Percentiles rank a stretch among this genome's conserved stretches.
These are phyloP conservation scores for Chaetodon trifascialis DNA, from an alignment of 2,113 vertebrate genomes.

Conservation along the genomic window DNA sequence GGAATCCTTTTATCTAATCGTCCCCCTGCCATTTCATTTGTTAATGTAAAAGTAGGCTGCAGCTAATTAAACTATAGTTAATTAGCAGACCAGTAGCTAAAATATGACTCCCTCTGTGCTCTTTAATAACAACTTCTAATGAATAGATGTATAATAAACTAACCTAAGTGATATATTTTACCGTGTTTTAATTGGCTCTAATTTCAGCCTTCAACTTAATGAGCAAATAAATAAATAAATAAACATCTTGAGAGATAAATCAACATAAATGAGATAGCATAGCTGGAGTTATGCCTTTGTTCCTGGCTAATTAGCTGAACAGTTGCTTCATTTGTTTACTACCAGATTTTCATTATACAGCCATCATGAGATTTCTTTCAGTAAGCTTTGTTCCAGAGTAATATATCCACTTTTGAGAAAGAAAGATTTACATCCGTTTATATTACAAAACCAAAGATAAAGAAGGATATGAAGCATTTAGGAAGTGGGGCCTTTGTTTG, in stretches of 20 bases:
- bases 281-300: slow-evolving; percentile 56
- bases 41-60: slow-evolving; percentile 23
- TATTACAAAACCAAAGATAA: not conserved
- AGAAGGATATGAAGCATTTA: not conserved
- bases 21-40: slow-evolving; percentile 14
- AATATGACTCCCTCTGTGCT: slow-evolving; percentile 40
- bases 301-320: slow-evolving; percentile 69
- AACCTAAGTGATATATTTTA: slow-evolving; percentile 41
- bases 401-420: not conserved
- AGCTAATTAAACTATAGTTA: slow-evolving; percentile 28
- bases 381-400: slow-evolving; percentile 47
- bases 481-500: slow-evolving; percentile 1
- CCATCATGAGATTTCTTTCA: slow-evolving; percentile 58
- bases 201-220: slow-evolving; percentile 55
- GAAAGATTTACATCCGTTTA: not conserved
- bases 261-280: slow-evolving; percentile 57
- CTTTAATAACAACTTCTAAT: slow-evolving; percentile 49
- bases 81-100: slow-evolving; percentile 47
- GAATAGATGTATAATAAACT: slow-evolving; percentile 32
- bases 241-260: slow-evolving; percentile 56
- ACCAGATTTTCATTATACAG: slow-evolving; percentile 51
- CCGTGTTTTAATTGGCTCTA: slow-evolving; percentile 54
- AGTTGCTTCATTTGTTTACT: slow-evolving; percentile 74
- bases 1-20: not conserved
- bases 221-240: slow-evolving; percentile 32